Evolutionary conservation across 1,140 invertebrate genomes (phyloP).

Genomic region (Ridgeia piscesae): DNA sequence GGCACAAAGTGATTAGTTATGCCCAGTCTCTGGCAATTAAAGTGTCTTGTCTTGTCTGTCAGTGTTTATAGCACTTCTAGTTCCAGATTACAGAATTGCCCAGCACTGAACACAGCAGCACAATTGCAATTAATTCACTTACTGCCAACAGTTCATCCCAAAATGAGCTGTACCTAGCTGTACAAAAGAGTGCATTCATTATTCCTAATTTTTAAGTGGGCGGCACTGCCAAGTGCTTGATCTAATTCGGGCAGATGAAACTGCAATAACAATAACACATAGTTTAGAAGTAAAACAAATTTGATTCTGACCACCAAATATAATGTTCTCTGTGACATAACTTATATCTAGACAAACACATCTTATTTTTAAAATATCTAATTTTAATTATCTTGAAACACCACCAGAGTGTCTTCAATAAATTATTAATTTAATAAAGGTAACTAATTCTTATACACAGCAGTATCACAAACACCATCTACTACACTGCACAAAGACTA

Average conservation of each 20-base stretch:
- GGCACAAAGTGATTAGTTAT: neutral
- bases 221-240: neutral
- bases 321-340: too few relatives aligned
- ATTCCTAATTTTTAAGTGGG: neutral
- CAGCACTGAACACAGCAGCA: neutral
- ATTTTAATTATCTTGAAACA: too few relatives aligned
- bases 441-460: too few relatives aligned
- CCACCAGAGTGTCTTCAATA: too few relatives aligned
- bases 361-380: too few relatives aligned
- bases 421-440: too few relatives aligned
- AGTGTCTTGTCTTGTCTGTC: neutral
- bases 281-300: too few relatives aligned
- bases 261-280: too few relatives aligned
- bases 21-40: neutral
- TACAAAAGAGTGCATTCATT: neutral
- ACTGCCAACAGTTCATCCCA: neutral
- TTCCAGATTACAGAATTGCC: neutral
- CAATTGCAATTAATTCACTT: conserved; percentile 15
- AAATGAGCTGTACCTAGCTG: neutral
- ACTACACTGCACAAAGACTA: too few relatives aligned
- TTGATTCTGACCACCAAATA: too few relatives aligned
- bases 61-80: neutral
- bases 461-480: too few relatives aligned
- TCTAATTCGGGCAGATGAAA: neutral
- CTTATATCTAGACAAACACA: too few relatives aligned